These are phyloP conservation scores for Cantharis lateralis DNA, from an alignment of 2,888 invertebrate species.

Conservation along the genomic window DNA sequence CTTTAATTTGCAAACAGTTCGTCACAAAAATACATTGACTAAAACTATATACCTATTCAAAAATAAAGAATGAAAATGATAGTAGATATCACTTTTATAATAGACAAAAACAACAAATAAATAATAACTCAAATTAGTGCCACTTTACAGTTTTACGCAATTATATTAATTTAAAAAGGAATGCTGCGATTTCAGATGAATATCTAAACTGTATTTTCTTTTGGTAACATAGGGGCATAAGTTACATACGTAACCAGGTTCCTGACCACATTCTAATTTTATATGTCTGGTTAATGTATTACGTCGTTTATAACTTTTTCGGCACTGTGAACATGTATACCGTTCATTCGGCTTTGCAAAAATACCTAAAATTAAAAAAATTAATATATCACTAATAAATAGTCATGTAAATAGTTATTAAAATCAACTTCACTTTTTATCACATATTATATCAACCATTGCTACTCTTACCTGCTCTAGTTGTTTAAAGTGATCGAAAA, in stretches of 20 bases:
- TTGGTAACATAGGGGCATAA: conserved; percentile 11
- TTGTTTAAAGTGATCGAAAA: not conserved
- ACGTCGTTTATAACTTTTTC: conserved; percentile 31
- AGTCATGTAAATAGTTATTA: not conserved
- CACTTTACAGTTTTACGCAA: not conserved
- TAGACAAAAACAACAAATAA: not conserved
- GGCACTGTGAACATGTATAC: conserved; percentile 28
- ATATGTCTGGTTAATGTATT: conserved; percentile 35
- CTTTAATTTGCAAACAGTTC: too few relatives aligned
- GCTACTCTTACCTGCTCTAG: not conserved
- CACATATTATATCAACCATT: not conserved
- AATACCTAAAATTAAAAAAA: conserved; percentile 16
- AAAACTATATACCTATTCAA: not conserved
- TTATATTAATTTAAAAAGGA: not conserved
- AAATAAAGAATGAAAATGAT: not conserved
- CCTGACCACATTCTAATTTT: conserved; percentile 38
- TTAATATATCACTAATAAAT: not conserved
- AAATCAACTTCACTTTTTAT: not conserved
- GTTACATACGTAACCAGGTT: conserved; percentile 27
- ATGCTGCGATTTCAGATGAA: conserved; percentile 15
- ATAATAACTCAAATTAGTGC: not conserved
- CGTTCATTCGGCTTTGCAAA: conserved; percentile 18
- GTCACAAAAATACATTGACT: not conserved
- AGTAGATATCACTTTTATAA: not conserved
- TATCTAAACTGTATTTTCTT: conserved; percentile 14